Conservation (phyloP, 2,888 invertebrate species). For the Lymantria monacha region DNA sequence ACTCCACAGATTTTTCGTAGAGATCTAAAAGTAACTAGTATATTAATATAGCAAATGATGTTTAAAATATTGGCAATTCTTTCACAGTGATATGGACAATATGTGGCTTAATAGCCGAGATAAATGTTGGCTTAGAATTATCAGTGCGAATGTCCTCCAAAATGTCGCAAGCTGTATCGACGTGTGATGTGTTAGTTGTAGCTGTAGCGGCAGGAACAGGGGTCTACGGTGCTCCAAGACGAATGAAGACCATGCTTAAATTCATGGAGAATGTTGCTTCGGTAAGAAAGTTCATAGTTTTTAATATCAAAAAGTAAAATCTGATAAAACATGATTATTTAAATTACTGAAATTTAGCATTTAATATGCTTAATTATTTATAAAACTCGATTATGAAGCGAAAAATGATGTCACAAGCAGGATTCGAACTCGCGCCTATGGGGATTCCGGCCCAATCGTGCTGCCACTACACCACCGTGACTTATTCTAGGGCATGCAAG, state of each 20-base stretch:
- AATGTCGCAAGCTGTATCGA: slow-evolving; percentile 80
- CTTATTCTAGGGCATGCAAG: no score
- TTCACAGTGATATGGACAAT: slow-evolving; percentile 64
- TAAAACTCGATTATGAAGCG: no score
- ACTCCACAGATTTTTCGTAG: no score
- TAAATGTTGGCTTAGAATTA: slow-evolving; percentile 73
- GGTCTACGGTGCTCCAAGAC: slow-evolving; percentile 74
- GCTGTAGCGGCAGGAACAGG: slow-evolving; percentile 75
- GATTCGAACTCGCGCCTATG: no score
- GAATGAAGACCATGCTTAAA: slow-evolving; percentile 76
- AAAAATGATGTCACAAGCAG: no score
- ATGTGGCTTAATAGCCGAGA: slow-evolving; percentile 78
- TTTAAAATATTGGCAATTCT: neutral
- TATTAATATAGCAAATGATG: no score
- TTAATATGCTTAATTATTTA: no score
- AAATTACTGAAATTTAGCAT: no score
- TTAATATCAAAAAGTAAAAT: neutral
- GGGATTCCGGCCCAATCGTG: no score
- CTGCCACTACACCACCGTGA: no score
- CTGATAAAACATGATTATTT: no score
- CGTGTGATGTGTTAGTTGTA: slow-evolving; percentile 81
- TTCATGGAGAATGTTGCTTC: slow-evolving; percentile 76
- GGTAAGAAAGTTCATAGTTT: slow-evolving; percentile 47
- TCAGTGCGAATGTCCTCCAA: slow-evolving; percentile 81
- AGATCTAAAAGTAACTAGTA: no score